phyloP scores from a whole-genome alignment of 2,113 vertebrate genomes.

The Cranoglanis bouderius region DNA sequence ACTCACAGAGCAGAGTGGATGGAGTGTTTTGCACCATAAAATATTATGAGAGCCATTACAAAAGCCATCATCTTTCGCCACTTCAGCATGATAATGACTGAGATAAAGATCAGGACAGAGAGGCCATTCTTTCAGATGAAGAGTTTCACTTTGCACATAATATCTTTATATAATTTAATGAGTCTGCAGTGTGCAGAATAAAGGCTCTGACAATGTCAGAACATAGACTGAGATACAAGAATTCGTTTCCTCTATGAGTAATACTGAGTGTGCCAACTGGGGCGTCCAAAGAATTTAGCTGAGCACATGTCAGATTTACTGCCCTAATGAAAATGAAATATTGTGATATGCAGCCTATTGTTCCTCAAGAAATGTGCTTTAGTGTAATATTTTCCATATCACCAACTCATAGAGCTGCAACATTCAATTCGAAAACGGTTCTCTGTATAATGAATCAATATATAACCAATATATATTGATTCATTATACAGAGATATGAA shows the following conservation, averaged over 20 bases:
- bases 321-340: background rate
- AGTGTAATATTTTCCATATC: background rate
- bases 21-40: slow-evolving; percentile 64
- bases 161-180: no score
- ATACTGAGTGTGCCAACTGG: background rate
- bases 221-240: no score
- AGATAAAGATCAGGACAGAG: slow-evolving; percentile 31
- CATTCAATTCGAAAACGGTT: background rate
- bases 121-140: background rate
- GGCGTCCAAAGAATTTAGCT: background rate
- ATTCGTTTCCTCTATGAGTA: background rate
- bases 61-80: slow-evolving; percentile 55
- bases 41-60: slow-evolving; percentile 57
- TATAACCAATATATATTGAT: background rate
- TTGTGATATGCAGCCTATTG: background rate
- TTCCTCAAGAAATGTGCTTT: background rate
- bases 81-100: slow-evolving; percentile 41
- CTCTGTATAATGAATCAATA: background rate
- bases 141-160: slow-evolving; percentile 8
- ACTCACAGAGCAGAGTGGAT: slow-evolving; percentile 49
- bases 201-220: no score
- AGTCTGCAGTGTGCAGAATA: no score
- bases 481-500: no score
- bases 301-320: background rate
- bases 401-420: background rate